phyloP scores from a whole-genome alignment of 2,797 vertebrate genomes.

The Florisuga fusca region DNA sequence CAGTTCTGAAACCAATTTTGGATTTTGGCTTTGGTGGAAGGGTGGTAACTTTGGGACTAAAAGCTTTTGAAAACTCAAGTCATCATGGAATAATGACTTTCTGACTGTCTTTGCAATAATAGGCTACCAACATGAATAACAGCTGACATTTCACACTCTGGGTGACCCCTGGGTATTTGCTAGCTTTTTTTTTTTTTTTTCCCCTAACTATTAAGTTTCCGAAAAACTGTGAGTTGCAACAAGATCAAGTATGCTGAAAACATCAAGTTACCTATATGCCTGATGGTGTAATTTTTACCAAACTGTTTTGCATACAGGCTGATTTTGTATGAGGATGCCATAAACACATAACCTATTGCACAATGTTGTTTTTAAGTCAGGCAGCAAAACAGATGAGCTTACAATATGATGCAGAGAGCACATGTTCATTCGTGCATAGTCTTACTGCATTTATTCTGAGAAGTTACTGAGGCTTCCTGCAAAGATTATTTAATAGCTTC shows the following conservation, averaged over 20 bases:
- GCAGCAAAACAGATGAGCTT: not conserved
- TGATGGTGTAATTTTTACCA: not conserved
- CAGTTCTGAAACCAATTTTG: not conserved
- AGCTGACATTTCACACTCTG: conserved; percentile 15
- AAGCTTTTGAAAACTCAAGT: conserved; percentile 26
- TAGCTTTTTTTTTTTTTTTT: not conserved
- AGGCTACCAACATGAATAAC: not conserved
- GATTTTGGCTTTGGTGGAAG: conserved; percentile 9
- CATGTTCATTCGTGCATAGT: not conserved
- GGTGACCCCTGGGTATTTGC: not conserved
- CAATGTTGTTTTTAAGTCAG: conserved; percentile 6
- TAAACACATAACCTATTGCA: not conserved
- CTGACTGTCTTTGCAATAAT: not conserved
- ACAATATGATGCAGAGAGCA: not conserved
- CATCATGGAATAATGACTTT: not conserved
- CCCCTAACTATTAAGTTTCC: not conserved
- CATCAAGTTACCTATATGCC: not conserved
- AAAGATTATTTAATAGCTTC: conserved; percentile 10
- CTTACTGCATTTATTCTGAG: conserved; percentile 3
- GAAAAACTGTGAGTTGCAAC: not conserved
- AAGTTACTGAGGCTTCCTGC: not conserved
- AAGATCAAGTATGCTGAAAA: not conserved
- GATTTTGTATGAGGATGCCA: not conserved
- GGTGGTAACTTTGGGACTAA: not conserved
- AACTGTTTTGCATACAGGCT: not conserved